Evolutionary conservation across 1,140 invertebrate species (phyloP).

Genomic region (Epicauta chinensis): DNA sequence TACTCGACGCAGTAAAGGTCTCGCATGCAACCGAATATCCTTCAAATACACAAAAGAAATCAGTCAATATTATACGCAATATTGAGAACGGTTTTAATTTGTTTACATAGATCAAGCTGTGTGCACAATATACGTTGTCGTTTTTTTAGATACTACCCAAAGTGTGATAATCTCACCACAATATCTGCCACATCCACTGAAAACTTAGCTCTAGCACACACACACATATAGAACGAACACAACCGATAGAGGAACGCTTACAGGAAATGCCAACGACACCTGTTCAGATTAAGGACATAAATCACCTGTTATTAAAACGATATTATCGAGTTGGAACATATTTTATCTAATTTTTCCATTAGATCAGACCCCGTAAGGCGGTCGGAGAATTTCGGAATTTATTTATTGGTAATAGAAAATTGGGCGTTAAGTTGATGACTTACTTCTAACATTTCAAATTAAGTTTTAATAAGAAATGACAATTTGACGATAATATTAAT

Average conservation of each 20-base stretch:
- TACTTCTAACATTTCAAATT: constrained; percentile 1
- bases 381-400: not conserved
- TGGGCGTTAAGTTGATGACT: too few relatives aligned
- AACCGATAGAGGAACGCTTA: too few relatives aligned
- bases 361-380: constrained; percentile 2
- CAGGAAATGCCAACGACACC: constrained; percentile 15
- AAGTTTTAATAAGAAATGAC: not conserved
- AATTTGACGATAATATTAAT: too few relatives aligned
- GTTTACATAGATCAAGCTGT: not conserved
- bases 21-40: not conserved
- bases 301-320: constrained; percentile 19
- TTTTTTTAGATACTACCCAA: too few relatives aligned
- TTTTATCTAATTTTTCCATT: constrained; percentile 18
- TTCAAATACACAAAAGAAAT: not conserved
- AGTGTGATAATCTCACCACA: not conserved
- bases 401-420: not conserved
- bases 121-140: constrained; percentile 13
- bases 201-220: constrained; percentile 2
- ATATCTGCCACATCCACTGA: constrained; percentile 1
- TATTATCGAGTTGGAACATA: constrained; percentile 15
- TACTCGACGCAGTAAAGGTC: not conserved
- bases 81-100: too few relatives aligned
- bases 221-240: too few relatives aligned
- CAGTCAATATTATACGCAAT: too few relatives aligned
- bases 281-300: constrained; percentile 16